phyloP scores from a whole-genome alignment of 1,140 invertebrate genomes.

The Fragariocoptes setiger region DNA sequence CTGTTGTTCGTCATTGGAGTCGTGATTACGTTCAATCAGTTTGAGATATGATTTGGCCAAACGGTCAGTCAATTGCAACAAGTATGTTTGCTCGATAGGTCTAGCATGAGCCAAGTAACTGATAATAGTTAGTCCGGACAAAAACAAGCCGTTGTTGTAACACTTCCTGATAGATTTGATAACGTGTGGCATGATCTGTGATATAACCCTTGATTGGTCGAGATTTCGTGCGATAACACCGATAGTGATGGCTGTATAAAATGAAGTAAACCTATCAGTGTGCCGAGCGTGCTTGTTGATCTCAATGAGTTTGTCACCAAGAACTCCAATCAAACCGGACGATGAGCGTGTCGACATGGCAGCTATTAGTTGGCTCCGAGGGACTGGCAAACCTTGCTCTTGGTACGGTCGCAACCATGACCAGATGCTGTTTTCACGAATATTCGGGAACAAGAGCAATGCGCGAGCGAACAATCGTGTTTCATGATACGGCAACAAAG shows the following conservation, averaged over 20 bases:
- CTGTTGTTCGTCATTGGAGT: not conserved
- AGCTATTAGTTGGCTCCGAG: slow-evolving; percentile 34
- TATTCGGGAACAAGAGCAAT: slow-evolving; percentile 29
- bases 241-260: slow-evolving; percentile 2
- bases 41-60: not conserved
- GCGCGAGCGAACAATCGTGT: slow-evolving; percentile 51
- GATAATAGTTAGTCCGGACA: not conserved
- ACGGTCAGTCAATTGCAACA: not conserved
- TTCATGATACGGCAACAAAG: slow-evolving; percentile 64
- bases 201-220: not conserved
- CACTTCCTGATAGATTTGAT: not conserved
- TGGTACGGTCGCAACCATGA: slow-evolving; percentile 37
- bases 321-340: slow-evolving; percentile 31
- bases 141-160: not conserved
- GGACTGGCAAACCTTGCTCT: slow-evolving; percentile 32
- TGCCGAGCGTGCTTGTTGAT: slow-evolving; percentile 24
- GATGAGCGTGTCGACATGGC: slow-evolving; percentile 27
- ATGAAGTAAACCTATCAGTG: slow-evolving; percentile 1
- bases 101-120: not conserved
- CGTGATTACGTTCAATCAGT: not conserved
- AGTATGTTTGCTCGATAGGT: slow-evolving; percentile 1
- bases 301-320: slow-evolving; percentile 31
- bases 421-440: slow-evolving; percentile 34
- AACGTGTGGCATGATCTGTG: not conserved
- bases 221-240: not conserved